Base-by-base conservation (phyloP, 2,888 invertebrate species). In the Orchesellides sinensis region DNA sequence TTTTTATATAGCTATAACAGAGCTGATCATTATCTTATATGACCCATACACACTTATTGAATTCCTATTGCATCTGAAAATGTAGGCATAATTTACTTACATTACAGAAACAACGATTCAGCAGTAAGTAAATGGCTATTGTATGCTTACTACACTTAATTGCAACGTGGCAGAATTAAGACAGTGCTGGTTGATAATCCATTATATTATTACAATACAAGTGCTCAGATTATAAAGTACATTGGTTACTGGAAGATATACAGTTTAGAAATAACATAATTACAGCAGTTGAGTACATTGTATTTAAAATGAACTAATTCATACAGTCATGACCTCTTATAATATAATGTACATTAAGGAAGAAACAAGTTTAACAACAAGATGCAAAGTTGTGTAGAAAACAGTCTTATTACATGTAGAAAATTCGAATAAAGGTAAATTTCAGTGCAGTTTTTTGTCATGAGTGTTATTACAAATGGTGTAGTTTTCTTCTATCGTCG, bases 61-160 rank as follows among this genome's bases (percentile, higher is more conserved):
- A 80, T 66, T 25, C 73, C n/a, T 49, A 29, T 81, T 81, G 84
- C 84, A 77, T 84, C 84, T 84, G 77, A 68, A 65, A 81, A 84
- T 77, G 84, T 84, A 84, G 82, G 81, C 84, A 80, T 70, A 21
- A 35, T 32, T 47, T 68, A 77, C 84, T 59, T 84, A 84, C 84
- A 84, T 84, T 81, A 68, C 81, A 81, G 84, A 84, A 84, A 84
- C 84, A 81, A 83, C 27, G 69, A 82, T 75, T 68, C 70, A 69
- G 73, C 49, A 77, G 32, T n/a, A 49, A 59, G 59, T 59, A 29
- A 59, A n/a, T 59, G 59, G 17, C 59, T 52, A 21, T 21, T n/a
- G 12, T 59, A 59, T 17, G 59, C 27, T 54, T 54, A 25, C 59
- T 59, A 59, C 27, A 29, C 59, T 21, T 54, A 25, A 40, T 10